Evolutionary conservation across 2,888 invertebrate species (phyloP), one percentile per base, ranked within the genome.

Genomic region (Eulithis prunata): DNA sequence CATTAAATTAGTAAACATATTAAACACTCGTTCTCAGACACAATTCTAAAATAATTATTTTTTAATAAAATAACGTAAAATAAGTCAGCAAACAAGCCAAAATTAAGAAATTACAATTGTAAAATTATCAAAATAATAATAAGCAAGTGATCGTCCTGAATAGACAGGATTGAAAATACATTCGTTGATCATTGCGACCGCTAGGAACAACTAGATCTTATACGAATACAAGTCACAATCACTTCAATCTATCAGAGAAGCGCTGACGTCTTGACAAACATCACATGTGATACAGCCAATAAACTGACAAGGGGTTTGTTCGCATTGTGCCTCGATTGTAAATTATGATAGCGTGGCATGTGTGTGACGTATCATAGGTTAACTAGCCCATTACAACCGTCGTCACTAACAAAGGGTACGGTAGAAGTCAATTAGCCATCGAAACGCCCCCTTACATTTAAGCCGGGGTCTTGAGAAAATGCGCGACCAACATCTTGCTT

Each of bases 361-460:
- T 69, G 61, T 79, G 81, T 83, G 78, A 79, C 81, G 74, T 78
- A 78, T 83, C 80, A 81, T 78, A 78, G 78, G 80, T 82, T 85
- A 86, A 87, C 86, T 85, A 82, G 84, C 83, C 82, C 74, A 80
- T 81, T 83, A 78, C 77, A 77, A 77, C 75, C 78, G 76, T 79
- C 80, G 76, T 77, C 76, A 69, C 75, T 73, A 88, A 89, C 87
- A 88, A 90, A 89, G 90, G 88, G 88, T 86, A 43, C 43, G 52
- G 52, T 87, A 85, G 75, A 76, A 87, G 84, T 86, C 89, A 90
- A 91, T 90, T 90, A 89, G 88, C 88, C 84, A 89, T 89, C 84
- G 89, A 89, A 87, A 86, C 85, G 85, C 80, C 79, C 21, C 76
- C 76, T 85, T 87, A 88, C 89, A 87, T 87, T 89, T 86, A 52